Conservation (phyloP, 2,113 vertebrate genomes). For the Indri indri region DNA sequence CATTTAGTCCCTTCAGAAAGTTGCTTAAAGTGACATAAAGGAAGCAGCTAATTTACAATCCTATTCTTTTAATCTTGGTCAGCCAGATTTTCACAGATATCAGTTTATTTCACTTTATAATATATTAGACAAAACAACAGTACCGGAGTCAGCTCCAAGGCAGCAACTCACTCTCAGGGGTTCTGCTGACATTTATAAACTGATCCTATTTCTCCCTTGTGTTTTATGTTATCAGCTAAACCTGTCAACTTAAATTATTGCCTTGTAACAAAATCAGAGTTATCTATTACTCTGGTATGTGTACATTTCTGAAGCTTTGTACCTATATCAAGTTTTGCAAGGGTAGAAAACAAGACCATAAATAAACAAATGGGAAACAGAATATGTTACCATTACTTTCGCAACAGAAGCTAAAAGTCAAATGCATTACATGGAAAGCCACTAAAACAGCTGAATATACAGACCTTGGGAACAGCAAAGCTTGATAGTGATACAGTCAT, state of each 20-base stretch:
- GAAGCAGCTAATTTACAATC: constrained; percentile 81
- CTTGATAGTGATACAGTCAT: not conserved
- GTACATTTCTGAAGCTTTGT: constrained; percentile 74
- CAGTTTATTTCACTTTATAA: constrained; percentile 80
- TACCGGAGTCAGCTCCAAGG: constrained; percentile 51
- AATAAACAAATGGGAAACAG: constrained; percentile 82
- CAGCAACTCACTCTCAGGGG: constrained; percentile 79
- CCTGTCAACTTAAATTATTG: constrained; percentile 85
- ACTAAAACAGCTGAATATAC: constrained; percentile 60
- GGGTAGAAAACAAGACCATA: constrained; percentile 78
- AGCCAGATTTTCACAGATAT: constrained; percentile 81
- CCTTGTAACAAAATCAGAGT: constrained; percentile 84
- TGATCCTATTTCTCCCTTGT: constrained; percentile 79
- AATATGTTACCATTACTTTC: constrained; percentile 60
- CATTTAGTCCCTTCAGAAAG: constrained; percentile 57
- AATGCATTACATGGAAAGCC: not conserved
- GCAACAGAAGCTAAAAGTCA: constrained; percentile 58
- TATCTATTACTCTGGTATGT: constrained; percentile 80
- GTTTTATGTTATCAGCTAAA: constrained; percentile 86
- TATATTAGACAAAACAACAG: constrained; percentile 78
- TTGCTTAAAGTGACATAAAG: constrained; percentile 60
- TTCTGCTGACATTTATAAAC: constrained; percentile 85
- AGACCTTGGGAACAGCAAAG: constrained; percentile 41
- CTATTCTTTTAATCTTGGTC: constrained; percentile 83
- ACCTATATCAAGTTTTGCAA: constrained; percentile 79